A percentile compares a stretch with the other conserved stretches of the same genome.
These are phyloP conservation scores for Galeruca laticollis DNA, from an alignment of 2,888 invertebrate genomes.

Conservation along the genomic window DNA sequence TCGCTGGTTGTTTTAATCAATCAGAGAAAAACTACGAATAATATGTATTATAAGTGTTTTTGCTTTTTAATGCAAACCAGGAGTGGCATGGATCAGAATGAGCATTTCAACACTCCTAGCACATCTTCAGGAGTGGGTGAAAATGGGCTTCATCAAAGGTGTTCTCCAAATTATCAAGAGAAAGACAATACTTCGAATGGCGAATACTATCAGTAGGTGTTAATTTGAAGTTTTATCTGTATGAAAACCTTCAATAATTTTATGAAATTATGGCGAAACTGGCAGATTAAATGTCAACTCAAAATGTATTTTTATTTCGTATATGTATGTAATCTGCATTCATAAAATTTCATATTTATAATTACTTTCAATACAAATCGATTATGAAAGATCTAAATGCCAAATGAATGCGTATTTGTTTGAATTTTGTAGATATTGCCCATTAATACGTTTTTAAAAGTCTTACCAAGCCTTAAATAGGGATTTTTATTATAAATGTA, in stretches of 20 bases:
- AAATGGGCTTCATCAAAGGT: constrained; percentile 45
- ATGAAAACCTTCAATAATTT: background rate
- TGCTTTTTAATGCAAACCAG: constrained; percentile 41
- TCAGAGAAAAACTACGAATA: background rate
- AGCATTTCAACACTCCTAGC: constrained; percentile 45
- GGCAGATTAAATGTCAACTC: constrained; percentile 6
- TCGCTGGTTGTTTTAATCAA: background rate
- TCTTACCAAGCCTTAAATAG: too few relatives aligned
- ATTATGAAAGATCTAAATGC: too few relatives aligned
- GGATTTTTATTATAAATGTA: too few relatives aligned
- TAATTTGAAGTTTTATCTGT: constrained; percentile 23
- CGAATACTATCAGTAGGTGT: constrained; percentile 48
- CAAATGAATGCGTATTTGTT: too few relatives aligned
- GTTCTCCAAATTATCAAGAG: constrained; percentile 46
- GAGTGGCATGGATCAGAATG: constrained; percentile 40
- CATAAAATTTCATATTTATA: too few relatives aligned
- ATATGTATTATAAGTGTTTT: background rate
- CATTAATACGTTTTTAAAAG: too few relatives aligned
- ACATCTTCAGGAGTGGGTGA: constrained; percentile 47
- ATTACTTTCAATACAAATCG: too few relatives aligned
- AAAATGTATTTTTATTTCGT: too few relatives aligned
- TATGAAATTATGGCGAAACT: background rate
- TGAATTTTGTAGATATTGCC: too few relatives aligned
- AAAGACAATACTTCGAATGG: constrained; percentile 42
- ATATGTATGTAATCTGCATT: too few relatives aligned